Conservation (phyloP, 2,113 vertebrate genomes). For the Procapra przewalskii region DNA sequence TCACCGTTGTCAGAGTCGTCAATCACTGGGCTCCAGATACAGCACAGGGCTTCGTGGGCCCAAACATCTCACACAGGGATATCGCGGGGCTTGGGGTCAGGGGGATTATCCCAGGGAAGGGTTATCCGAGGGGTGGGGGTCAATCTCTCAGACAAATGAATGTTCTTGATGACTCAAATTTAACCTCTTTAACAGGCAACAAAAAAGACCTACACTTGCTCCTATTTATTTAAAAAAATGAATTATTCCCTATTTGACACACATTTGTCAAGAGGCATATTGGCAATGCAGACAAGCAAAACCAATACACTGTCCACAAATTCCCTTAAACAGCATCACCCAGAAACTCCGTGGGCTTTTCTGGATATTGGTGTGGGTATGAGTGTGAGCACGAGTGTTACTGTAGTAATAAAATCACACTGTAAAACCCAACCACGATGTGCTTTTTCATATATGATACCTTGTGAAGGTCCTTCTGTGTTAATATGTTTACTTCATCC, state of each 20-base stretch:
- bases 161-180: not conserved
- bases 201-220: not conserved
- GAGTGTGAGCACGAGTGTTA: not conserved
- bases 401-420: not conserved
- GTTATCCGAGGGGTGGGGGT: fast-evolving
- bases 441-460: not conserved
- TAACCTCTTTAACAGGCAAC: not conserved
- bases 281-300: not conserved
- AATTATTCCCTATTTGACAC: not conserved
- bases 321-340: not conserved
- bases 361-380: not conserved
- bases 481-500: not conserved
- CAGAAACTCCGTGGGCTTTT: not conserved
- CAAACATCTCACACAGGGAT: not conserved
- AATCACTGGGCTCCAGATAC: not conserved
- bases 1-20: not conserved
- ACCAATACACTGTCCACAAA: not conserved
- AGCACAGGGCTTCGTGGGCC: not conserved
- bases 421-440: not conserved
- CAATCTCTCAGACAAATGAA: not conserved
- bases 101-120: not conserved
- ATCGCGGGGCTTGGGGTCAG: fast-evolving
- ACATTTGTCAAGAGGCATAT: not conserved
- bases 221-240: not conserved
- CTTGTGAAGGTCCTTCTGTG: not conserved